Percentiles rank a stretch among this genome's conserved stretches.
phyloP scores from a whole-genome alignment of 2,888 invertebrate species.

The Poecilus cupreus region DNA sequence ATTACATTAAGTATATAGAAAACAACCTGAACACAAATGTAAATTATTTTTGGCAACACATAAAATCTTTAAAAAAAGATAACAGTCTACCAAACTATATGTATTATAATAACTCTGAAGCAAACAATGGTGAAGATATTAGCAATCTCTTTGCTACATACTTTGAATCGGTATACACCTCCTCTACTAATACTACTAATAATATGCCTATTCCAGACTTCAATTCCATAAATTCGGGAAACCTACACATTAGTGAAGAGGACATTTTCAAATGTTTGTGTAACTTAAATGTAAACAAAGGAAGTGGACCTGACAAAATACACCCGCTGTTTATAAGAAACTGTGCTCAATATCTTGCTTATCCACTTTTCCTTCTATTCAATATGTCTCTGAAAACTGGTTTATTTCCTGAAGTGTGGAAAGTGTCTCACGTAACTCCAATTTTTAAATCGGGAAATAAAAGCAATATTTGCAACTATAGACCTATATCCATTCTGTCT shows the following conservation, averaged over 20 bases:
- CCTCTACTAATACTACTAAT: background rate
- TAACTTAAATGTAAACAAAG: background rate
- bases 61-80: background rate
- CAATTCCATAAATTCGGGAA: background rate
- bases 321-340: background rate
- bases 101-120: background rate
- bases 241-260: background rate
- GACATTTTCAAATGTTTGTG: background rate
- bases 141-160: background rate
- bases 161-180: background rate
- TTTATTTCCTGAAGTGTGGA: slow-evolving; percentile 27
- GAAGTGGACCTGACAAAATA: slow-evolving; percentile 9
- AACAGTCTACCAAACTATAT: background rate
- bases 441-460: slow-evolving; percentile 58
- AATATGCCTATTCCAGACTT: background rate
- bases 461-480: slow-evolving; percentile 57
- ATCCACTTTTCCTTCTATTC: background rate
- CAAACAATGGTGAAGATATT: background rate
- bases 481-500: slow-evolving; percentile 61
- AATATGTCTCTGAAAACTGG: background rate
- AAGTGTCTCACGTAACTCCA: slow-evolving; percentile 50
- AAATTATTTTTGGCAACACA: background rate
- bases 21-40: background rate
- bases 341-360: background rate
- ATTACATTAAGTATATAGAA: background rate